Percentiles rank a stretch among this genome's conserved stretches.
phyloP scores from a whole-genome alignment of 2,113 vertebrate species.

The Illadopsis cleaveri region DNA sequence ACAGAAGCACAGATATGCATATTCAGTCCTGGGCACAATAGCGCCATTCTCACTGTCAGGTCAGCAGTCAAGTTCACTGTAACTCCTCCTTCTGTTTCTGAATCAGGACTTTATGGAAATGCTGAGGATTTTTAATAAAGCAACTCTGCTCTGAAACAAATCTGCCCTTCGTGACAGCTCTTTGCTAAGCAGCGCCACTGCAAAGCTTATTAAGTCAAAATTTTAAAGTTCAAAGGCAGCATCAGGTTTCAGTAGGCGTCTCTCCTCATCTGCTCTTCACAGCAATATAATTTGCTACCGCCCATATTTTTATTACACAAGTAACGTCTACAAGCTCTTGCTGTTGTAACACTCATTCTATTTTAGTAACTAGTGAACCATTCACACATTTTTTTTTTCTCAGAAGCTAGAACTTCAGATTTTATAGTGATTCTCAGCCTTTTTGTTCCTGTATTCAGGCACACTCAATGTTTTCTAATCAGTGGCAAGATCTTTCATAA shows the following conservation, averaged over 20 bases:
- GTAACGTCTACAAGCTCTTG: conserved; percentile 2
- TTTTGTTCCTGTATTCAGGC: neutral
- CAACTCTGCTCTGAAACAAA: conserved; percentile 25
- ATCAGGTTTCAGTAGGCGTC: conserved; percentile 54
- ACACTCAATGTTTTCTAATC: neutral
- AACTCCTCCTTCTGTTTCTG: conserved; percentile 57
- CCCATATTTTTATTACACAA: conserved; percentile 42
- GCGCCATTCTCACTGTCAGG: conserved; percentile 63
- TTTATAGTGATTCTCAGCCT: neutral
- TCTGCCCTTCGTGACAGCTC: conserved; percentile 45
- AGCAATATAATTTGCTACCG: conserved; percentile 39
- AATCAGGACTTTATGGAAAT: conserved; percentile 58
- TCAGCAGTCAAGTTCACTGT: conserved; percentile 65
- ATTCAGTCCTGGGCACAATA: conserved; percentile 60
- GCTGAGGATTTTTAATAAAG: conserved; percentile 50
- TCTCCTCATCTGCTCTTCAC: conserved; percentile 54
- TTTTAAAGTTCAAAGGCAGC: conserved; percentile 64
- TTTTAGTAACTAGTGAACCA: conserved; percentile 29
- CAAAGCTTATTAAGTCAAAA: conserved; percentile 44
- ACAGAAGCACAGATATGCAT: conserved; percentile 40
- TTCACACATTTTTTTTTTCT: neutral
- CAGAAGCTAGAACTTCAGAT: neutral
- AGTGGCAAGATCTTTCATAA: neutral
- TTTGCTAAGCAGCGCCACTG: neutral
- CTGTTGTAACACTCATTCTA: conserved; percentile 12